Conservation (phyloP, 2,113 vertebrate genomes). For the Balaenoptera acutorostrata region DNA sequence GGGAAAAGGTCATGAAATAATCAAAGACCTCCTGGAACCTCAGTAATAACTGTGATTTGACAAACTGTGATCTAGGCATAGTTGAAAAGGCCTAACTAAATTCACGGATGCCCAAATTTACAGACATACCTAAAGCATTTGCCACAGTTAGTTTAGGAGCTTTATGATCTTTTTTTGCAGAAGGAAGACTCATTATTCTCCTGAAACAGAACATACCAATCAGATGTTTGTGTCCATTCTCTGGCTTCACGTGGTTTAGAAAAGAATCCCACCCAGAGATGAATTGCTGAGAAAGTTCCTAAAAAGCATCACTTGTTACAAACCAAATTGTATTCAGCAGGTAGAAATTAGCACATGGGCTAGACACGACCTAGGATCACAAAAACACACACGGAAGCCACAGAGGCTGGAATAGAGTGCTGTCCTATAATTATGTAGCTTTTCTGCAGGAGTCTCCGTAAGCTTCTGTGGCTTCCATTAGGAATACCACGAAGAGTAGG, state of each 20-base stretch:
- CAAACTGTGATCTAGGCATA: constrained; percentile 34
- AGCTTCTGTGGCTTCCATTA: constrained; percentile 45
- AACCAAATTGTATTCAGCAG: constrained; percentile 55
- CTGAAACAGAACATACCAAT: not conserved
- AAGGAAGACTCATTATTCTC: not conserved
- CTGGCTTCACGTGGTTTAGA: not conserved
- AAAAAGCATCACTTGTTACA: constrained; percentile 44
- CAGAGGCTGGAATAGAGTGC: not conserved
- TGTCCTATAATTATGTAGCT: constrained; percentile 38
- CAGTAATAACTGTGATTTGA: constrained; percentile 51
- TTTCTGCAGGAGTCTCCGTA: not conserved
- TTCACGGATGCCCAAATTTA: constrained; percentile 10
- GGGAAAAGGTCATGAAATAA: constrained; percentile 58
- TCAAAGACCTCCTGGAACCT: constrained; percentile 49
- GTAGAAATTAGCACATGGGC: constrained; percentile 50
- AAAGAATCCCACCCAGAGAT: not conserved
- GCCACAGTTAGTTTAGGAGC: not conserved
- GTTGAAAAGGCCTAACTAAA: constrained; percentile 24
- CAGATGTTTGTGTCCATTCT: not conserved
- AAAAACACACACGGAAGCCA: constrained; percentile 42
- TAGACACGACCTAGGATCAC: not conserved
- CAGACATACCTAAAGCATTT: not conserved
- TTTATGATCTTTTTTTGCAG: not conserved
- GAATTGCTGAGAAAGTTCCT: constrained; percentile 34
- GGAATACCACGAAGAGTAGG: not conserved